A percentile compares a stretch with the other conserved stretches of the same genome.
phyloP scores from a whole-genome alignment of 2,113 vertebrate species.

The Melanerpes aurifrons region DNA sequence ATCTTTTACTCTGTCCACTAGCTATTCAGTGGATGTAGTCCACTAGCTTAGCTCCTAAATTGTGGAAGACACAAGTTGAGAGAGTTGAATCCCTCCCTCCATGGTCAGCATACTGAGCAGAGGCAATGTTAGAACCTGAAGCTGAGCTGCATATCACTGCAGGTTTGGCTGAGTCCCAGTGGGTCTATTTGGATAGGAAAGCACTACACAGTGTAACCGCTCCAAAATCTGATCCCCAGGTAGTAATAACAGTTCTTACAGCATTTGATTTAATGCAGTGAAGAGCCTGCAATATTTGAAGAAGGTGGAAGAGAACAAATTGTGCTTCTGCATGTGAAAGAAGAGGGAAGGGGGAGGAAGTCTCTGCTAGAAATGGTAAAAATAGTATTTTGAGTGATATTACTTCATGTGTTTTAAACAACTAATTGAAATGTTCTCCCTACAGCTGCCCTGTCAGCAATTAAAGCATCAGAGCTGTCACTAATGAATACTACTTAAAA shows the following conservation, averaged over 20 bases:
- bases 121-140: not conserved
- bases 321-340: slow-evolving; percentile 13
- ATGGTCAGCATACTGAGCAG: not conserved
- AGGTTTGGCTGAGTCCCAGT: not conserved
- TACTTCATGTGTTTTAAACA: slow-evolving; percentile 45
- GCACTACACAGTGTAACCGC: not conserved
- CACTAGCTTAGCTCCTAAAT: not conserved
- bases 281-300: not conserved
- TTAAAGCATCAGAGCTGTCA: slow-evolving; percentile 61
- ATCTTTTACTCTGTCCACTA: not conserved
- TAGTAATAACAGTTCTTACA: not conserved
- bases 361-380: slow-evolving; percentile 27
- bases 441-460: slow-evolving; percentile 41
- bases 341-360: not conserved
- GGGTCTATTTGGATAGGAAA: slow-evolving; percentile 10
- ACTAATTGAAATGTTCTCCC: slow-evolving; percentile 32
- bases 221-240: not conserved
- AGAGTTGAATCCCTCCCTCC: not conserved
- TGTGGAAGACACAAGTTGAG: not conserved
- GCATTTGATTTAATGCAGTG: not conserved
- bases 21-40: not conserved
- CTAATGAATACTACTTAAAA: slow-evolving; percentile 42
- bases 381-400: slow-evolving; percentile 41
- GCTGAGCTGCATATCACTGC: not conserved
- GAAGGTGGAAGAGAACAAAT: slow-evolving; percentile 17